Conservation (phyloP, 37 sponge, comb jelly and placozoan species). For the Tethya wilhelma region DNA sequence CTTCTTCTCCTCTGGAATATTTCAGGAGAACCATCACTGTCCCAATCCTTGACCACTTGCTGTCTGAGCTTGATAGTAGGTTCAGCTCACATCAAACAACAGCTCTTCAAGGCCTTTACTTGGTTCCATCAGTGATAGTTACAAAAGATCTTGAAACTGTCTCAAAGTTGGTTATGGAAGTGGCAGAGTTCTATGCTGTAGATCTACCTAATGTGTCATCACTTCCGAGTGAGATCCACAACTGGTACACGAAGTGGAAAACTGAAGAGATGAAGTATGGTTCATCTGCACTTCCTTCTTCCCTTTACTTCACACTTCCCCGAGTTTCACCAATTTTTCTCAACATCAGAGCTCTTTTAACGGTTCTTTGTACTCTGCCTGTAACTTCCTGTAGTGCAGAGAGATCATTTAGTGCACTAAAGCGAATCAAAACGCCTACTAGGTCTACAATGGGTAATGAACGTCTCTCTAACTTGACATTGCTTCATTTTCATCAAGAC, state of each 20-base stretch:
- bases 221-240: conserved; percentile 15
- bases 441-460: conserved; percentile 13
- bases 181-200: neutral
- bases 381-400: too few species aligned
- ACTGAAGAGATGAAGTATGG: neutral
- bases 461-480: conserved; percentile 12
- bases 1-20: conserved; percentile 11
- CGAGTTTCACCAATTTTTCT: conserved; percentile 5
- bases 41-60: conserved; percentile 16
- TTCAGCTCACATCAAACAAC: too few species aligned
- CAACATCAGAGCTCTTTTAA: conserved; percentile 13
- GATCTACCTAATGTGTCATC: conserved; percentile 17
- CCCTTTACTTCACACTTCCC: conserved; percentile 14
- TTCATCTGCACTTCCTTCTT: conserved; percentile 6
- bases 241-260: conserved; percentile 21
- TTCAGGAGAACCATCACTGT: conserved; percentile 15
- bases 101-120: conserved; percentile 28
- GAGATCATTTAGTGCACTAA: too few species aligned
- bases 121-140: conserved; percentile 29
- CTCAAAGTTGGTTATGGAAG: neutral
- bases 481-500: conserved; percentile 20
- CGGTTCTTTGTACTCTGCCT: conserved; percentile 24
- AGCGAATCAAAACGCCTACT: too few species aligned
- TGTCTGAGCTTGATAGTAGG: conserved; percentile 19
- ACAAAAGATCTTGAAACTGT: conserved; percentile 7